A percentile compares a stretch with the other conserved stretches of the same genome.
These are phyloP conservation scores for Nasua narica DNA, from an alignment of 2,797 vertebrate species.

Conservation along the genomic window DNA sequence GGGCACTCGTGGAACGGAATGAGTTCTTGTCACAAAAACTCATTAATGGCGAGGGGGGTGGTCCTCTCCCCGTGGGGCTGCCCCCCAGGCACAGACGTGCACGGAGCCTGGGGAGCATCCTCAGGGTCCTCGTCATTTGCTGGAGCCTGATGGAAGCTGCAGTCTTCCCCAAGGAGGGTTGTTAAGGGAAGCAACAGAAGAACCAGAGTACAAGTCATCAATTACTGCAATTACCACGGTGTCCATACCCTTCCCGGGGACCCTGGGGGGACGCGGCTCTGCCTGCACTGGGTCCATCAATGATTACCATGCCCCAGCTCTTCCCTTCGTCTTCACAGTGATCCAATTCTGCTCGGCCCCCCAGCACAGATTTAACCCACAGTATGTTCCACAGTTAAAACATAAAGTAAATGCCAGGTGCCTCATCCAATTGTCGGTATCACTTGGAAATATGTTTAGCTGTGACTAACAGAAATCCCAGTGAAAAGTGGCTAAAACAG, in stretches of 20 bases:
- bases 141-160: background rate
- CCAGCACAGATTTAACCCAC: background rate
- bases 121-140: background rate
- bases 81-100: no score
- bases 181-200: background rate
- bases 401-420: background rate
- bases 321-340: background rate
- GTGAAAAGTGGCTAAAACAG: background rate
- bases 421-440: background rate
- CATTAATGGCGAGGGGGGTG: fast-evolving
- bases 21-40: background rate
- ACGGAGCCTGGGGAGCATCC: fast-evolving
- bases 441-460: background rate
- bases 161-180: background rate
- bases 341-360: background rate
- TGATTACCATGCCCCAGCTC: fast-evolving
- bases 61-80: background rate
- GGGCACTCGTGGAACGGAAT: fast-evolving
- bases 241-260: background rate
- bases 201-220: background rate
- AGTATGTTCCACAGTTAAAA: background rate
- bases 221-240: background rate
- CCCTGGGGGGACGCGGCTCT: fast-evolving
- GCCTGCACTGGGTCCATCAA: fast-evolving
- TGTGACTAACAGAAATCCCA: background rate